A percentile compares a stretch with the other conserved stretches of the same genome.
Evolutionary conservation across 1,140 invertebrate genomes (phyloP).

Genomic region (Drosophila novamexicana): DNA sequence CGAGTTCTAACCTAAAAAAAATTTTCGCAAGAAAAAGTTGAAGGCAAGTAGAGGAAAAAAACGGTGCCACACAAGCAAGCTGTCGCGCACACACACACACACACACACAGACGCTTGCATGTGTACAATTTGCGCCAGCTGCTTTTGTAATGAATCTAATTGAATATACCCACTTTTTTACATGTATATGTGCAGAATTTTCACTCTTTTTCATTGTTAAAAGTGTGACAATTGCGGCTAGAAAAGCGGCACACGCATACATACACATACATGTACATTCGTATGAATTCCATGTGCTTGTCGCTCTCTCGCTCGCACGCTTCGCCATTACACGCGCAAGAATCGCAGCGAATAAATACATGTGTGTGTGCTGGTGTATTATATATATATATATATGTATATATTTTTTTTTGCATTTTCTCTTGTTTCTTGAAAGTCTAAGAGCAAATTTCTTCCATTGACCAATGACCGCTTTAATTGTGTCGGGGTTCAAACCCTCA

Average conservation of each 20-base stretch:
- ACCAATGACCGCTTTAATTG: constrained; percentile 13
- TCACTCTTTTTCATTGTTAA: constrained; percentile 26
- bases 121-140: constrained; percentile 27
- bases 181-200: constrained; percentile 19
- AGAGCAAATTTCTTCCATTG: constrained; percentile 15
- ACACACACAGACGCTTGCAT: neutral
- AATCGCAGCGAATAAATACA: neutral
- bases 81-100: constrained; percentile 15
- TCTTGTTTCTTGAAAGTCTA: constrained; percentile 14
- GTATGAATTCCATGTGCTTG: constrained; percentile 67
- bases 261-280: constrained; percentile 15
- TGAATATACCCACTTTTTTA: constrained; percentile 19
- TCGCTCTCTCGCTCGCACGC: constrained; percentile 22
- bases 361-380: neutral
- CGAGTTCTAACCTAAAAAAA: constrained; percentile 57
- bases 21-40: constrained; percentile 40
- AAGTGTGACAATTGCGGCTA: constrained; percentile 57
- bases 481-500: constrained; percentile 10
- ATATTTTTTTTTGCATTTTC: constrained; percentile 15
- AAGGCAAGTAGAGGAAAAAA: constrained; percentile 31
- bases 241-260: constrained; percentile 37
- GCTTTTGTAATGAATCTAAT: constrained; percentile 37
- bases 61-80: constrained; percentile 51
- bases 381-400: neutral
- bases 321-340: constrained; percentile 30